phyloP scores from a whole-genome alignment of 2,888 invertebrate species.

The Lobophora halterata region DNA sequence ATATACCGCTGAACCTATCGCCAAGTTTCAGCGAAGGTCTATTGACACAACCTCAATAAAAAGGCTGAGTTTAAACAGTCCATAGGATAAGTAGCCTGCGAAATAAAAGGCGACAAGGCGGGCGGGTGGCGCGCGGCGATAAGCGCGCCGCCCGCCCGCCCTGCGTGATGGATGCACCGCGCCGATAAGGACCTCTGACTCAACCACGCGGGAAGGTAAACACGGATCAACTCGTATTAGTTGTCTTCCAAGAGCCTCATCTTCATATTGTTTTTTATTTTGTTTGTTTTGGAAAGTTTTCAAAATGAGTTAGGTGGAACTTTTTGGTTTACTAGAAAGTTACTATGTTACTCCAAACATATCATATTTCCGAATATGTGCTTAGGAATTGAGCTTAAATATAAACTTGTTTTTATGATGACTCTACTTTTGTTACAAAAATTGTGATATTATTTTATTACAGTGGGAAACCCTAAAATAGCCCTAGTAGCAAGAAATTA shows the following conservation, averaged over 20 bases:
- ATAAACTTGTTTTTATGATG: too few species aligned
- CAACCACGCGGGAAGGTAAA: constrained; percentile 35
- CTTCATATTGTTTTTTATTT: constrained; percentile 21
- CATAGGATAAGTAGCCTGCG: constrained; percentile 43
- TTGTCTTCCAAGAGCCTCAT: constrained; percentile 16
- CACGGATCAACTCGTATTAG: constrained; percentile 28
- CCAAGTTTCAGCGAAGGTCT: constrained; percentile 25
- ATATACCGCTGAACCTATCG: constrained; percentile 13
- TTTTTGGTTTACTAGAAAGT: too few species aligned
- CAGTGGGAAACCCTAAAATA: too few species aligned
- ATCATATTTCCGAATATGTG: too few species aligned
- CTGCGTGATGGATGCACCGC: constrained; percentile 43
- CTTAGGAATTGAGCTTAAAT: too few species aligned
- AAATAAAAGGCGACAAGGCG: constrained; percentile 51
- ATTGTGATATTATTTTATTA: too few species aligned
- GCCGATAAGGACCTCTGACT: constrained; percentile 43
- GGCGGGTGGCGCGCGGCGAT: constrained; percentile 49
- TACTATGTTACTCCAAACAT: too few species aligned
- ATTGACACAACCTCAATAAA: constrained; percentile 47
- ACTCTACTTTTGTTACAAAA: too few species aligned
- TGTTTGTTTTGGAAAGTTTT: constrained; percentile 7
- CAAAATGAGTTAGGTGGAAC: not conserved
- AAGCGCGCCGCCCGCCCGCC: constrained; percentile 38
- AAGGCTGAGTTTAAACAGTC: constrained; percentile 42
- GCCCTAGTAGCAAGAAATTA: not conserved